phyloP scores from a whole-genome alignment of 2,113 vertebrate genomes.

The Gadus chalcogrammus region DNA sequence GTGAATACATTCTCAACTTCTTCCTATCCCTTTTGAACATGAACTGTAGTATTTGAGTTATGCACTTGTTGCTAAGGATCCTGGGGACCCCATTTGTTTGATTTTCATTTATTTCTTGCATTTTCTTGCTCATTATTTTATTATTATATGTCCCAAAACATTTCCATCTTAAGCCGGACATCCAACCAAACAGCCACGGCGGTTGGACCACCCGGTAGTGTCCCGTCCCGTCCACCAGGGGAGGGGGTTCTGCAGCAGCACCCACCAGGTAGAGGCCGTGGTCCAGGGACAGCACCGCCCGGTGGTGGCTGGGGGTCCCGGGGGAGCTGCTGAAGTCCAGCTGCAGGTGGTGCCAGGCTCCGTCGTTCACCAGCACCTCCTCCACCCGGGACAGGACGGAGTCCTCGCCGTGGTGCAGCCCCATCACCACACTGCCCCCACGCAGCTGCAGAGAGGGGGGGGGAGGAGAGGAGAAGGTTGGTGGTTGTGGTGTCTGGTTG shows the following conservation, averaged over 20 bases:
- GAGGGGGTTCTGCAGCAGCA: neutral
- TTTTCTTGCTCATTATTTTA: no score
- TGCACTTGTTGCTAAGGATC: no score
- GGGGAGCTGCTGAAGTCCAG: slow-evolving; percentile 73
- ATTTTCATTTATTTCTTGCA: no score
- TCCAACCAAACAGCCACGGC: no score
- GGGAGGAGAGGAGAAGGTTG: neutral
- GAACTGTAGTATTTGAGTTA: no score
- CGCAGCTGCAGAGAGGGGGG: slow-evolving; percentile 67
- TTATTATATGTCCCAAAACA: no score
- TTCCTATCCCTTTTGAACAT: no score
- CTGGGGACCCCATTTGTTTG: no score
- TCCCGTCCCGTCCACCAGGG: no score
- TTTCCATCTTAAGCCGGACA: no score
- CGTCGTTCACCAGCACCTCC: slow-evolving; percentile 80
- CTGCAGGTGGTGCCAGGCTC: slow-evolving; percentile 85
- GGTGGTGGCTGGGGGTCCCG: slow-evolving; percentile 48
- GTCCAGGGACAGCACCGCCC: slow-evolving; percentile 80
- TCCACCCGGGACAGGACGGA: slow-evolving; percentile 75
- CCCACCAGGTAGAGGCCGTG: slow-evolving; percentile 82
- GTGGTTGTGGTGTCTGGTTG: neutral
- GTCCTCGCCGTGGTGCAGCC: slow-evolving; percentile 75
- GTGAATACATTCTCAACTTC: no score
- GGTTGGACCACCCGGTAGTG: no score
- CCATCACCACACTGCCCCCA: slow-evolving; percentile 78